Evolutionary conservation across 1,140 invertebrate genomes (phyloP), one percentile per base, ranked within the genome.

Genomic region (Nebria ingens): DNA sequence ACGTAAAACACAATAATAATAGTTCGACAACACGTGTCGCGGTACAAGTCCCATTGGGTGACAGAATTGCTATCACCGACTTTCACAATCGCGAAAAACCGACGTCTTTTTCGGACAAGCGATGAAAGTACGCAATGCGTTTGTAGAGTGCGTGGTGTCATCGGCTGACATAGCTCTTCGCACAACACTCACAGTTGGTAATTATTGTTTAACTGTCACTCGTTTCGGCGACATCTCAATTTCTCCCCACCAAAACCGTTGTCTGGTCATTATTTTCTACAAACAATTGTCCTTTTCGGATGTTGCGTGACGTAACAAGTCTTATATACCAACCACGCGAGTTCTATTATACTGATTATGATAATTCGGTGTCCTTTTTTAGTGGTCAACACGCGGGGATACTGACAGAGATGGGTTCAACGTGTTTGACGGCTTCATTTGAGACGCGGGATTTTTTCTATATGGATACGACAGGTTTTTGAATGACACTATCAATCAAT

Each of bases 361-460:
- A n/a, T n/a, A 4, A 45, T 45, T 6, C 17, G 15, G 3, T 45
- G 40, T 45, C 40, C 40, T 45, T 45, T 17, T 45, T 45, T 45
- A 45, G 17, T 12, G 40, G 9, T 45, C 40, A 4, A 45, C 40
- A 45, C 17, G 15, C 17, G 17, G 4, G 40, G 4, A 45, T 9
- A 11, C 6, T 4, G 15, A 45, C 40, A 45, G 15, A 45, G 40
- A 45, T 45, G 40, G 40, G 15, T 2, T 11, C 17, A 21, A 2
- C 21, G 21, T 51, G 19, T 11, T 51, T 51, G 50, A 51, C 15
- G 50, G 2, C 50, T 51, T 22, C 11, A 51, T 51, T 20, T 20
- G 6, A n/a, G n/a, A n/a, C n/a, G n/a, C n/a, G n/a, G n/a, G n/a
- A n/a, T n/a, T n/a, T 12, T 17, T 12, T 45, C 17, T 45, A 45